Evolutionary conservation across 2,113 vertebrate genomes (phyloP).

Genomic region (Corythoichthys haematopterus): DNA sequence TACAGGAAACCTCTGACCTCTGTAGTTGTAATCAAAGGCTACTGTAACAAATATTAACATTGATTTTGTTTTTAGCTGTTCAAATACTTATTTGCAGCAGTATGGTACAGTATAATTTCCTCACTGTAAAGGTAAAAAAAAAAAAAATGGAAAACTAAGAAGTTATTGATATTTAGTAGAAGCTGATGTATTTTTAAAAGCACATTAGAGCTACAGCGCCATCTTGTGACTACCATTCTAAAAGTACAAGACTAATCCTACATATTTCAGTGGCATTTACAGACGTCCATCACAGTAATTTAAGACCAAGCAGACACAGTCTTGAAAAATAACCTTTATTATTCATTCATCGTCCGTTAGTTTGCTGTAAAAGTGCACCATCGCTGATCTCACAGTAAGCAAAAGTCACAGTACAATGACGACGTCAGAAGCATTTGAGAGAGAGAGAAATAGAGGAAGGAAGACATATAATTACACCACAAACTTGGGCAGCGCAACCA

Average conservation of each 20-base stretch:
- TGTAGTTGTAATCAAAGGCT: no score
- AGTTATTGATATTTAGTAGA: conserved; percentile 2
- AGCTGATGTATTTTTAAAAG: neutral
- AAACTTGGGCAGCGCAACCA: conserved; percentile 63
- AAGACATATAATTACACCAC: conserved; percentile 58
- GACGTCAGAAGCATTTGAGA: conserved; percentile 48
- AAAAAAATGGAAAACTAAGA: neutral
- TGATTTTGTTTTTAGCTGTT: no score
- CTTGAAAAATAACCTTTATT: conserved; percentile 78
- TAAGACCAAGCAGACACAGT: conserved; percentile 41
- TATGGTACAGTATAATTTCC: no score
- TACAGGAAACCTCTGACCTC: no score
- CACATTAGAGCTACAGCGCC: neutral
- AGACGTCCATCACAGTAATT: no score
- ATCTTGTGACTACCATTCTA: neutral
- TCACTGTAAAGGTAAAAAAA: no score
- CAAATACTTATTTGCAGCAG: no score
- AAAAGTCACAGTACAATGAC: conserved; percentile 64
- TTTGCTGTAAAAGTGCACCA: conserved; percentile 72
- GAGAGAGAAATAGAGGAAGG: conserved; percentile 40
- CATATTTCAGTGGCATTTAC: no score
- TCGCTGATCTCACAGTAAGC: conserved; percentile 64
- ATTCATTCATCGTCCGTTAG: conserved; percentile 67
- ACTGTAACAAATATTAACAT: no score
- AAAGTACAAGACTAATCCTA: no score